phyloP scores from a whole-genome alignment of 2,888 invertebrate species.

The Himalopsyche anomala region DNA sequence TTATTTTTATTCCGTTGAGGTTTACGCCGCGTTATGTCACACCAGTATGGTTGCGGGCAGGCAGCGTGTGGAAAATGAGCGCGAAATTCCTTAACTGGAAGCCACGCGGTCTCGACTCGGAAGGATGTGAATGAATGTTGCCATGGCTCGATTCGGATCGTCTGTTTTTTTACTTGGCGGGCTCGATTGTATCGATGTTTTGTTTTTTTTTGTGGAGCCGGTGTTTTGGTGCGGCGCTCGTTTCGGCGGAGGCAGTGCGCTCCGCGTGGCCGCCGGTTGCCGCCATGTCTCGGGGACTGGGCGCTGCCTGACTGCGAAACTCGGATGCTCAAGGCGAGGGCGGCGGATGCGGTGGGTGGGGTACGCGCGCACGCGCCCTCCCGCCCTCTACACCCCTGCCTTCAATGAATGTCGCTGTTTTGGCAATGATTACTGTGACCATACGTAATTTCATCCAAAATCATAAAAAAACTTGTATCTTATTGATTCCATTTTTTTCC shows the following conservation, averaged over 20 bases:
- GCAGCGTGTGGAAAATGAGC: conserved; percentile 38
- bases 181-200: conserved; percentile 32
- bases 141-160: conserved; percentile 9
- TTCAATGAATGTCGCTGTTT: conserved; percentile 56
- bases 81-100: conserved; percentile 16
- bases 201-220: conserved; percentile 46
- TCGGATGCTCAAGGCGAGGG: conserved; percentile 39
- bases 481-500: too few species aligned
- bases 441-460: neutral
- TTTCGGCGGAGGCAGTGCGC: conserved; percentile 43
- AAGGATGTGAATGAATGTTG: conserved; percentile 1
- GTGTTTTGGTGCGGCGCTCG: conserved; percentile 44
- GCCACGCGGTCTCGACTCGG: conserved; percentile 3
- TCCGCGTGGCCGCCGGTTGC: conserved; percentile 54
- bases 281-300: conserved; percentile 60
- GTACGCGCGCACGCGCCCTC: conserved; percentile 48
- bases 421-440: conserved; percentile 39
- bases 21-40: conserved; percentile 57
- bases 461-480: too few species aligned
- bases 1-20: conserved; percentile 26
- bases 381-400: conserved; percentile 48
- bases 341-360: conserved; percentile 11
- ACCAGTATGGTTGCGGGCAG: conserved; percentile 36
- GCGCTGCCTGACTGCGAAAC: conserved; percentile 44
- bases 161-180: conserved; percentile 14